Percentiles rank a stretch among this genome's conserved stretches.
phyloP scores from a whole-genome alignment of 2,113 vertebrate genomes.

The Hippocampus abdominalis region DNA sequence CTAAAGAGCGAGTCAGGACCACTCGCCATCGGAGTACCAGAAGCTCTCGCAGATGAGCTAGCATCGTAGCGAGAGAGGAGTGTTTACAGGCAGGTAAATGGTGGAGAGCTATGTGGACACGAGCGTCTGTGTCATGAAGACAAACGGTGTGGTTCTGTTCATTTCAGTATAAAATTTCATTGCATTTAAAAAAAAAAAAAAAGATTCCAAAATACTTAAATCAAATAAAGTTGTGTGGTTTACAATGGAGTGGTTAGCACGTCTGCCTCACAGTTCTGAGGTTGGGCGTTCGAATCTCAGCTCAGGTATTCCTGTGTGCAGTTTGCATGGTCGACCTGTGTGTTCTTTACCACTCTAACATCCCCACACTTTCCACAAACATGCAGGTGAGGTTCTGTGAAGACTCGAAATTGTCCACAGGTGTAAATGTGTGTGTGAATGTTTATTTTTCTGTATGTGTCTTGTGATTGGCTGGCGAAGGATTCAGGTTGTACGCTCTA shows the following conservation, averaged over 20 bases:
- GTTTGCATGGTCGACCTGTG: no score
- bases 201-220: neutral
- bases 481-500: no score
- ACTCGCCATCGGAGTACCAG: neutral
- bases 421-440: no score
- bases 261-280: neutral
- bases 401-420: no score
- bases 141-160: neutral
- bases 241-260: neutral
- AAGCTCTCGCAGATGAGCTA: constrained; percentile 15
- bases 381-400: no score
- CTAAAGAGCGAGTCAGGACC: constrained; percentile 20
- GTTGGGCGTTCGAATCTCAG: no score
- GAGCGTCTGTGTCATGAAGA: neutral
- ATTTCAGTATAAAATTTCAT: neutral
- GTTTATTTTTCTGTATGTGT: no score
- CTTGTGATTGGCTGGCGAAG: no score
- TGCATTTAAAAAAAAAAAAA: no score
- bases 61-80: constrained; percentile 1
- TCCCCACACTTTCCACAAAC: no score
- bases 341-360: no score
- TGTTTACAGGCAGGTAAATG: constrained; percentile 1
- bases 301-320: no score
- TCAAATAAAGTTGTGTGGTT: neutral
- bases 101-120: neutral